These are phyloP conservation scores for Pachydiplax longipennis DNA, from an alignment of 2,888 invertebrate genomes.

Conservation along the genomic window DNA sequence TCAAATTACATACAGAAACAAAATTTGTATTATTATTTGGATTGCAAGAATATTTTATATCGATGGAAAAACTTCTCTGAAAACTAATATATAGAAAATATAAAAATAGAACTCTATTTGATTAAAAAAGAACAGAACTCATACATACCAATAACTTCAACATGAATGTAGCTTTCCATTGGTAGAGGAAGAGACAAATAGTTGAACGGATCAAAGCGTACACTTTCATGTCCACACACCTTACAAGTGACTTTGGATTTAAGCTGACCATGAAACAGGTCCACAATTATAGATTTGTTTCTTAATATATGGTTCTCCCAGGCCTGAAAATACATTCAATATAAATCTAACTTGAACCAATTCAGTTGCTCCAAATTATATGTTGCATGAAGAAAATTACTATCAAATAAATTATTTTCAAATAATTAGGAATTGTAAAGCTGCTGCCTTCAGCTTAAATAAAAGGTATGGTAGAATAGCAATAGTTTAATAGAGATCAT, in stretches of 20 bases:
- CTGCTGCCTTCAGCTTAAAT: too few relatives aligned
- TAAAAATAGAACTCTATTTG: too few relatives aligned
- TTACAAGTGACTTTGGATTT: conserved; percentile 87
- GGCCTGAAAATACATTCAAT: conserved; percentile 62
- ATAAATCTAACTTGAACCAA: neutral
- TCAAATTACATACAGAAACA: too few relatives aligned
- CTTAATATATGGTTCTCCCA: conserved; percentile 84
- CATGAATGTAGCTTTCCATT: conserved; percentile 83
- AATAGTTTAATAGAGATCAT: too few relatives aligned
- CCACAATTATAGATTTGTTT: conserved; percentile 87
- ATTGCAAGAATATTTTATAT: too few relatives aligned
- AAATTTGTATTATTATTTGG: too few relatives aligned
- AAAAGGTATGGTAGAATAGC: too few relatives aligned
- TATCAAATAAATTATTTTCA: neutral
- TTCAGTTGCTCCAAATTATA: too few relatives aligned
- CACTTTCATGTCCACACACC: conserved; percentile 82
- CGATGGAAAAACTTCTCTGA: too few relatives aligned
- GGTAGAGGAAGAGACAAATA: conserved; percentile 88
- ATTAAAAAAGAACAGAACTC: neutral
- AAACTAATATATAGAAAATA: too few relatives aligned
- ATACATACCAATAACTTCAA: conserved; percentile 74
- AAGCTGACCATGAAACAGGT: conserved; percentile 90
- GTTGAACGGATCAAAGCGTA: conserved; percentile 92
- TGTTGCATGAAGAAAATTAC: neutral
- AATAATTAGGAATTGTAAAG: neutral